A percentile compares a stretch with the other conserved stretches of the same genome.
Evolutionary conservation across 2,113 vertebrate species (phyloP).

Genomic region (Myodes glareolus): DNA sequence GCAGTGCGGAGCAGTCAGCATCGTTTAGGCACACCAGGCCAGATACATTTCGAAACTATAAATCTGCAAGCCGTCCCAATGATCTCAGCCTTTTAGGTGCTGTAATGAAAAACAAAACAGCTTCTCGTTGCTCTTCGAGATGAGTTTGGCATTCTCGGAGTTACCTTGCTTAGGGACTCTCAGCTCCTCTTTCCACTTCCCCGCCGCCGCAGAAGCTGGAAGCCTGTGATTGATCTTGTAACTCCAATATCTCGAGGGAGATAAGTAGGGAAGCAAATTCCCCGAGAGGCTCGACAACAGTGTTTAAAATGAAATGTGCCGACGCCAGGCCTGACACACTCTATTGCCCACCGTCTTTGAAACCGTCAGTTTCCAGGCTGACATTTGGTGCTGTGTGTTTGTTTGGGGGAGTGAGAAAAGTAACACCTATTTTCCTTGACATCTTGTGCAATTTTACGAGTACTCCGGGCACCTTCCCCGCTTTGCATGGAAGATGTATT

Average conservation of each 20-base stretch:
- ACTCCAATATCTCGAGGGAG: slow-evolving; percentile 68
- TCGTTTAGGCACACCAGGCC: slow-evolving; percentile 79
- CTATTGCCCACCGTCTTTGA: slow-evolving; percentile 75
- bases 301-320: slow-evolving; percentile 79
- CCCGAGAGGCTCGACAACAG: slow-evolving; percentile 75
- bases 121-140: background rate
- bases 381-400: slow-evolving; percentile 80
- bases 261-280: slow-evolving; percentile 73
- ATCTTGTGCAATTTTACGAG: slow-evolving; percentile 84
- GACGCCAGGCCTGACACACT: slow-evolving; percentile 59
- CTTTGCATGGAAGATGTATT: slow-evolving; percentile 94
- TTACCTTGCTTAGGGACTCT: slow-evolving; percentile 66
- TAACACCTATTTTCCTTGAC: slow-evolving; percentile 84
- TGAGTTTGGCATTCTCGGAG: slow-evolving; percentile 61
- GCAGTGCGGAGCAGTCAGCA: slow-evolving; percentile 77
- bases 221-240: slow-evolving; percentile 79
- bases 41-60: slow-evolving; percentile 70
- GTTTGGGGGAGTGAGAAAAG: slow-evolving; percentile 84
- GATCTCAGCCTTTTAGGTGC: slow-evolving; percentile 20
- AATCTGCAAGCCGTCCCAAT: slow-evolving; percentile 1
- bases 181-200: slow-evolving; percentile 56
- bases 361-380: slow-evolving; percentile 72
- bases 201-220: slow-evolving; percentile 47
- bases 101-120: slow-evolving; percentile 59
- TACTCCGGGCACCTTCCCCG: slow-evolving; percentile 86